Base-by-base conservation (phyloP, 2,888 invertebrate species). In the Oxystoma pomonae region DNA sequence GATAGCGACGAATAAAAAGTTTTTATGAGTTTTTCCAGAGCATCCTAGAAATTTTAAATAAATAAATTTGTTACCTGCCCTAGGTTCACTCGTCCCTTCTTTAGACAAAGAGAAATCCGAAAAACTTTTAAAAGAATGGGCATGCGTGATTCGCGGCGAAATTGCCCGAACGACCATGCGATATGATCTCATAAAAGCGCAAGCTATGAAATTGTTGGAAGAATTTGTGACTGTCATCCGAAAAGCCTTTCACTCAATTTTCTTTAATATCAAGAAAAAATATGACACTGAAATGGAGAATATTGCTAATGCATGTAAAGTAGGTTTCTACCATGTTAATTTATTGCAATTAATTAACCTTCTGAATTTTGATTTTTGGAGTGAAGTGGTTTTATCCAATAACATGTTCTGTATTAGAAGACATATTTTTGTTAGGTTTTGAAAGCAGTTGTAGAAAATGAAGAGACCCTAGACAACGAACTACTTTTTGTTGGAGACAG, bases 71-170 rank as follows among this genome's bases (percentile, higher is more conserved):
- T n/a, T n/a, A n/a, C n/a, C n/a, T n/a, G n/a, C n/a, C n/a, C n/a
- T n/a, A n/a, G n/a, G n/a, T n/a, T n/a, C n/a, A n/a, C n/a, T n/a
- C 3, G 35, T 35, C 12, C 12, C 35, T 12, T 7, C 35, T 3
- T 35, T 35, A 35, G 35, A 35, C 12, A 35, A 35, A 3, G 35
- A 35, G 12, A 35, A 3, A 35, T 7, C 35, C 12, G 5, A 35
- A 35, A 35, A 35, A 35, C 55, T 85, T 69, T 73, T 85, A 16
- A 81, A 84, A 20, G 87, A 88, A 75, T 88, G 87, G 86, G 49
- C 60, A 52, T 81, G 82, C 74, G 86, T 83, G 9, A 74, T 85
- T 2, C 80, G 81, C 61, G 86, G 85, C 20, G 88, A 88, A 78
- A 80, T 81, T 71, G 81, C 78, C 63, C 79, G 88, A 67, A 80